These are phyloP conservation scores for Coracias cyanogaster DNA, from an alignment of 2,797 vertebrate genomes.

Conservation along the genomic window DNA sequence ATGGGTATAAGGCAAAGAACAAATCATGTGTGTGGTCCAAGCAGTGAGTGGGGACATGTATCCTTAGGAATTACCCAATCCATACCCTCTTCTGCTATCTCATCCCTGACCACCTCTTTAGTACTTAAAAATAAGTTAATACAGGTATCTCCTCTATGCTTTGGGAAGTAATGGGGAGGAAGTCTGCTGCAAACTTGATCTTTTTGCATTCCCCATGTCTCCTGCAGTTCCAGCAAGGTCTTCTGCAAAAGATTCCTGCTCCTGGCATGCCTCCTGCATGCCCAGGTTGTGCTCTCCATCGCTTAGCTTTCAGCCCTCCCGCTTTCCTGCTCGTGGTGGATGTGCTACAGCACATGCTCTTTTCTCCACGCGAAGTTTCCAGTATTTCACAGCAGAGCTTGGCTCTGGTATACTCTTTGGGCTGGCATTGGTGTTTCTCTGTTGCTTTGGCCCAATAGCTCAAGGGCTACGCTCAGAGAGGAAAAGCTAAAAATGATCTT, in stretches of 20 bases:
- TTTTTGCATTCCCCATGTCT: fast-evolving
- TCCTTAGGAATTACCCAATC: background rate
- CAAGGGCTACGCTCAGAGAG: background rate
- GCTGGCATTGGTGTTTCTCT: background rate
- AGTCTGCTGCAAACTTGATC: background rate
- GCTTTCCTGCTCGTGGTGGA: fast-evolving
- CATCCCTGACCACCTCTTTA: background rate
- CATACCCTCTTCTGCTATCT: background rate
- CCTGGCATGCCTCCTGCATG: background rate
- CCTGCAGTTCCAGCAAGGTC: background rate
- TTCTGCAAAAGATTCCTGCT: background rate
- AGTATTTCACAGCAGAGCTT: background rate
- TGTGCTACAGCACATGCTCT: background rate
- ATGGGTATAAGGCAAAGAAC: background rate
- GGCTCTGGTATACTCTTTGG: background rate
- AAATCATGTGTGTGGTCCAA: background rate
- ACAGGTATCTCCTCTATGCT: background rate
- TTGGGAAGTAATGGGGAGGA: background rate
- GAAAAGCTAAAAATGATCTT: background rate
- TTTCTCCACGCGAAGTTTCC: background rate
- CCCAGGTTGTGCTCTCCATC: background rate
- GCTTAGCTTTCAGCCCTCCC: background rate
- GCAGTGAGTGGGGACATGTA: fast-evolving
- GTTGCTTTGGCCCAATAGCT: background rate
- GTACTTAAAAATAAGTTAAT: background rate